A percentile compares a stretch with the other conserved stretches of the same genome.
Evolutionary conservation across 2,113 vertebrate species (phyloP).

Genomic region (Helogale parvula): DNA sequence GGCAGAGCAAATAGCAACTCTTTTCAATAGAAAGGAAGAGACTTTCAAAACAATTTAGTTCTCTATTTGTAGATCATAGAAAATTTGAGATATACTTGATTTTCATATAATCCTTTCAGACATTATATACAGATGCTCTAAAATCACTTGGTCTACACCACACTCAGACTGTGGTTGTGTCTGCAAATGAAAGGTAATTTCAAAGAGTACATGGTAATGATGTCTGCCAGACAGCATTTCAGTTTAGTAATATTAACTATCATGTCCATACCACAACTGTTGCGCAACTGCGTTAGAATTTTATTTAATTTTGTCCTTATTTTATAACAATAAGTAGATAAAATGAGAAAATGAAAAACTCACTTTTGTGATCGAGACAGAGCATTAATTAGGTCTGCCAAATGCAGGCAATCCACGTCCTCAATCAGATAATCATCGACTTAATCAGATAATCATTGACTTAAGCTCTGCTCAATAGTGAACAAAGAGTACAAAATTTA

Average conservation of each 20-base stretch:
- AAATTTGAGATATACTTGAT: constrained; percentile 36
- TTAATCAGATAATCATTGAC: constrained; percentile 61
- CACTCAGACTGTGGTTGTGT: background rate
- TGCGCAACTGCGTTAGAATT: background rate
- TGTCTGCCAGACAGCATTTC: background rate
- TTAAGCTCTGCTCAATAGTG: constrained; percentile 37
- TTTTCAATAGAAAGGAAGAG: constrained; percentile 18
- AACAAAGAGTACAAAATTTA: constrained; percentile 54
- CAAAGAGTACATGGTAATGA: background rate
- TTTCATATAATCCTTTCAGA: constrained; percentile 6
- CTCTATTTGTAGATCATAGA: background rate
- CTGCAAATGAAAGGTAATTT: constrained; percentile 43
- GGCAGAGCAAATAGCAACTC: constrained; percentile 11
- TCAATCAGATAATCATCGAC: constrained; percentile 59
- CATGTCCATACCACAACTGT: background rate
- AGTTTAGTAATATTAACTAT: constrained; percentile 37
- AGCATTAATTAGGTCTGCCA: constrained; percentile 58
- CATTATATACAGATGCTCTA: constrained; percentile 12
- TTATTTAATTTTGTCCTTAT: constrained; percentile 54
- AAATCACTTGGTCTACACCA: background rate
- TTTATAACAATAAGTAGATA: constrained; percentile 63
- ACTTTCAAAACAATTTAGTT: constrained; percentile 42
- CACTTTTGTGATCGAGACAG: constrained; percentile 51
- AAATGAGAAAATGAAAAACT: constrained; percentile 68
- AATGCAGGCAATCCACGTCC: constrained; percentile 46